These are phyloP conservation scores for Zoanthus sociatus DNA, from an alignment of 92 coral and sea anemone species.

Conservation along the genomic window DNA sequence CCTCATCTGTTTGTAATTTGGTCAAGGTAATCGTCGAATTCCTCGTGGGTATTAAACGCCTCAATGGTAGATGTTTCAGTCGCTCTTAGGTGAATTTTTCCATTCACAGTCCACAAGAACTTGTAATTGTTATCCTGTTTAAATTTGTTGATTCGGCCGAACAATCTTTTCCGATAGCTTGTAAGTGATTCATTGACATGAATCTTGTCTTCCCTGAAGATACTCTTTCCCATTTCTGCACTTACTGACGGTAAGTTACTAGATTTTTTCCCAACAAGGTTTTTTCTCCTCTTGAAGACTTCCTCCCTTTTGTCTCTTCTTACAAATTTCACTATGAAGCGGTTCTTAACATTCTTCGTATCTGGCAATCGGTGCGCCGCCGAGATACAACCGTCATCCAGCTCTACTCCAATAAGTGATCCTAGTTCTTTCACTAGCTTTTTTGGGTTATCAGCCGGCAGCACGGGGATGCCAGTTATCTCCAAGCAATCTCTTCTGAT, in stretches of 20 bases:
- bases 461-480: slow-evolving; percentile 8
- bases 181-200: slow-evolving; percentile 33
- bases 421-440: neutral
- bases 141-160: slow-evolving; percentile 7
- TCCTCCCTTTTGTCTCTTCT: neutral
- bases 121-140: slow-evolving; percentile 24
- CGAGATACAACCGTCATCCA: neutral
- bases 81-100: slow-evolving; percentile 15
- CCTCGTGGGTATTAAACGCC: neutral
- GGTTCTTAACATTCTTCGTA: slow-evolving; percentile 11
- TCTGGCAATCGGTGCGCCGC: slow-evolving; percentile 11
- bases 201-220: slow-evolving; percentile 2
- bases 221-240: neutral
- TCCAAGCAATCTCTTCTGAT: neutral
- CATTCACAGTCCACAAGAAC: slow-evolving; percentile 29
- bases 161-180: neutral
- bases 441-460: slow-evolving; percentile 11
- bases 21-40: slow-evolving; percentile 22
- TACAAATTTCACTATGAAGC: slow-evolving; percentile 11
- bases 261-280: neutral
- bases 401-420: neutral
- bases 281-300: slow-evolving; percentile 9
- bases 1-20: slow-evolving; percentile 3
- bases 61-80: neutral
- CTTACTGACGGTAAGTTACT: neutral